Percentiles rank a stretch among this genome's conserved stretches.
Evolutionary conservation across 2,113 vertebrate genomes (phyloP).

Genomic region (Pachyramphus minor): DNA sequence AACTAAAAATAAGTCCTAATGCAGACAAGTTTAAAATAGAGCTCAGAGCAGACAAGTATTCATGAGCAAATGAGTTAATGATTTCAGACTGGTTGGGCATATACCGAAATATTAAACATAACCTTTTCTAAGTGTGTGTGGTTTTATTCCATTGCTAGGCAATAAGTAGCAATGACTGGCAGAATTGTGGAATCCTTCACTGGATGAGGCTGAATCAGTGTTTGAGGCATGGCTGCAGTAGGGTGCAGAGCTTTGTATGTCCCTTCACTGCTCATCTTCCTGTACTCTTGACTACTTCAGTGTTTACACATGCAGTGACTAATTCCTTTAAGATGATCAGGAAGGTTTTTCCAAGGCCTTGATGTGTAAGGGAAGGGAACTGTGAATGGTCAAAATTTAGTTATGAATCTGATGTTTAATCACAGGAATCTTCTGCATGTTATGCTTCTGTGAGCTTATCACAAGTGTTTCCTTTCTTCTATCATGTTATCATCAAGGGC

Average conservation of each 20-base stretch:
- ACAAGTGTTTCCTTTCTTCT: background rate
- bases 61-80: slow-evolving; percentile 42
- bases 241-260: background rate
- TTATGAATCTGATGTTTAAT: background rate
- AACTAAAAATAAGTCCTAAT: slow-evolving; percentile 42
- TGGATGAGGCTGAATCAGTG: background rate
- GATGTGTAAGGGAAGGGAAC: background rate
- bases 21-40: slow-evolving; percentile 54
- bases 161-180: background rate
- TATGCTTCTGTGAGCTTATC: background rate
- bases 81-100: slow-evolving; percentile 32
- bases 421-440: background rate
- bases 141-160: background rate
- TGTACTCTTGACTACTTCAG: background rate
- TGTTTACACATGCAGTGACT: background rate
- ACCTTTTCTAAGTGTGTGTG: slow-evolving; percentile 1
- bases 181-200: background rate
- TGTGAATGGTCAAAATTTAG: background rate
- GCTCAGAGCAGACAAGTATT: slow-evolving; percentile 27
- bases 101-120: background rate
- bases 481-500: background rate
- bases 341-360: background rate
- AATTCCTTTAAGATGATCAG: background rate
- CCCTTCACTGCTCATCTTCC: background rate
- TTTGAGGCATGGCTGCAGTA: background rate